Base-by-base conservation (phyloP, 92 coral and sea anemone species). In the Zoanthus sansibaricus region DNA sequence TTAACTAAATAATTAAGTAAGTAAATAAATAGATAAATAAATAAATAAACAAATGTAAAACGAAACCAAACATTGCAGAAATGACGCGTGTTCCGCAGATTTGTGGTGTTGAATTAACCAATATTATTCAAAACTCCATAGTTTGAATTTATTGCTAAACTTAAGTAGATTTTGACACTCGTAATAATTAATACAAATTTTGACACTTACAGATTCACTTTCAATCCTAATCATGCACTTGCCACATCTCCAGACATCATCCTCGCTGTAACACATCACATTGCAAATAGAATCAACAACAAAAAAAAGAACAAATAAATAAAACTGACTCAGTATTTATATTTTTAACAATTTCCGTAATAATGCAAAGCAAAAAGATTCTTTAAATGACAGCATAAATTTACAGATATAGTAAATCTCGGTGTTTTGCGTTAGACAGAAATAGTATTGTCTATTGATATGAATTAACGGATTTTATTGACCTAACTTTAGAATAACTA, bases 181-280 rank as follows among this genome's bases (percentile, higher is more conserved):
- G 12, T 49, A 49, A 49, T 7, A 49, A 7, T 49, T 2, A 49
- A 49, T 25, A 21, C 4, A 12, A 7, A 30, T 32, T 51, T 9
- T 7, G n/a, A 9, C 14, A 78, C 92, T 79, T 64, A 89, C 92
- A 7, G 89, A 58, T 21, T 89, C 89, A 1, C 64, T 51, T 15
- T 89, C 92, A 25, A 89, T 84, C 56, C 72, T 89, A 16, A 58
- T 71, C 54, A 87, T 83, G 18, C 87, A 87, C 9, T 55, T 69
- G 6, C 88, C 86, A 16, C 92, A 89, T 37, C 89, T 72, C 77
- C 86, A 61, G 64, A 77, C 78, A 10, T 89, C 89, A 31, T 66
- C 73, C 15, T 79, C 84, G 20, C 84, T 79, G 30, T 14, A 61
- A 17, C 61, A 68, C 14, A 46, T 45, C 20, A 54, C 59, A 59